Evolutionary conservation across 2,113 vertebrate genomes (phyloP), one percentile per base, ranked within the genome.

Genomic region (Hemiprocne comata): DNA sequence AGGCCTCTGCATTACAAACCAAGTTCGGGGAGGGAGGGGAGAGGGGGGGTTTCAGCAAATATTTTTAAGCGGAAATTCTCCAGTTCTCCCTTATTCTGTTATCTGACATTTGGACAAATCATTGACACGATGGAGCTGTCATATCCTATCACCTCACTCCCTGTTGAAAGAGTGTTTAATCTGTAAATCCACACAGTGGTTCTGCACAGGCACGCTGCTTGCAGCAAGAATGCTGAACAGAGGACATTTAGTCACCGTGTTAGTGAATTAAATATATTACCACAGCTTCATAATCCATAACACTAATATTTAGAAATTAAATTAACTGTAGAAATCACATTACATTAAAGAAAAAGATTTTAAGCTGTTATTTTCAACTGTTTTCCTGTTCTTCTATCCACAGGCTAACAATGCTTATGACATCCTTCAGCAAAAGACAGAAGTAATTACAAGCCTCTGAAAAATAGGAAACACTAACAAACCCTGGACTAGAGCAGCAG

Each of bases 301-400:
- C 28, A 33, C 61, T 48, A 73, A 90, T 33, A 90, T 44, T 31
- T 53, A 82, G 40, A 67, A 36, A 87, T 81, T 85, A 54, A 85
- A 92, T 93, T 67, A 78, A 82, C 67, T 9, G 29, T 15, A 78
- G 66, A 62, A 91, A 93, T 82, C 60, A 44, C 87, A 89, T 91
- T 53, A 48, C 33, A 5, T 8, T 18, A 8, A 66, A 93, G 25
- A 38, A 76, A 66, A 66, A n/a, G 13, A 64, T 57, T 67, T 55
- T 31, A 57, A 83, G n/a, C 9, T 0, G 0, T 33, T 14, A 6
- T 70, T 87, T 94, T 75, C 72, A 71, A 15, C 6, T 5, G 0
- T 67, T 61, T 76, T 64, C 65, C 75, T 83, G 60, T 5, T 40
- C 89, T 87, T 78, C 40, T 55, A 86, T 24, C 64, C 69, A 90